Evolutionary conservation across 2,797 vertebrate species (phyloP), one percentile per base, ranked within the genome.

Genomic region (Orestias chungarensis): DNA sequence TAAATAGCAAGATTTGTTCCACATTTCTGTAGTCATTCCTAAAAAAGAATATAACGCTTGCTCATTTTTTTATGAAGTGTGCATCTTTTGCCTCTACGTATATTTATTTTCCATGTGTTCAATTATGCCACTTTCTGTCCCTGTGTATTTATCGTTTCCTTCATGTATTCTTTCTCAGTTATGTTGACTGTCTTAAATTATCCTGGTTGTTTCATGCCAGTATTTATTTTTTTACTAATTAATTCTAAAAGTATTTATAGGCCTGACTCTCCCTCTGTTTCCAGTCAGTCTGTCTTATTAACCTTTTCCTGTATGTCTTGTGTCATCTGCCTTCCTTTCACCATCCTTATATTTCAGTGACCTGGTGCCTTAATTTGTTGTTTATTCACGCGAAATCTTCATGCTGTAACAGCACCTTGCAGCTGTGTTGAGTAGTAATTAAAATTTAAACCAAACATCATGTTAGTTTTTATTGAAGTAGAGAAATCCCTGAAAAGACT

Each of bases 161-260:
- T 18, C 25, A 46, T 47, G 4, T 1, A 9, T 47, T 20, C 15
- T 55, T 55, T 55, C 18, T 12, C 44, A 38, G 31, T 49, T 14
- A 6, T 40, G 47, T 11, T 27, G 66, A 68, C 29, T 38, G 25
- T 3, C 4, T 50, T 27, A 50, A 8, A 10, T 68, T 31, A 11
- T 38, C 14, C 49, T 42, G n/a, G 27, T 6, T 29, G n/a, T 20
- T 59, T 70, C 10, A 31, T 12, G 20, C 35, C 35, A n/a, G 44
- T 15, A 49, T 50, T 33, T n/a, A n/a, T n/a, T 3, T 38, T 31
- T 68, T n/a, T 38, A n/a, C 50, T 55, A 68, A 68, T 68, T 54
- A 54, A 38, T 3, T 7, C n/a, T 55, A 3, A 11, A 8, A 3
- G n/a, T 31, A 43, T 68, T 55, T 55, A 55, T 20, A 29, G 25